Percentiles rank a stretch among this genome's conserved stretches.
Conservation (phyloP, 1,140 invertebrate species). For the Drosophila guanche region DNA sequence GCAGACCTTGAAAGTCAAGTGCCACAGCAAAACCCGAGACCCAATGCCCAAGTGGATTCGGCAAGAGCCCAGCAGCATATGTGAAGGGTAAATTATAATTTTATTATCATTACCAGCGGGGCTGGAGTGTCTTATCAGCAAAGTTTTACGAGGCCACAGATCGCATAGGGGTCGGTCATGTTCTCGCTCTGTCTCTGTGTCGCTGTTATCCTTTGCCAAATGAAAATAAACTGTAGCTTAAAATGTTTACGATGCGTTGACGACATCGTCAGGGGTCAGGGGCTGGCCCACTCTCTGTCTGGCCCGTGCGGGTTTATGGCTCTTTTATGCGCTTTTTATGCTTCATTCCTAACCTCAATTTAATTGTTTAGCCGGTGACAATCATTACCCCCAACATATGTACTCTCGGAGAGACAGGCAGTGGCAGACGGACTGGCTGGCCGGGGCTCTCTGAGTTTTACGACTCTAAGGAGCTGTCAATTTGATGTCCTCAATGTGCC, state of each 20-base stretch:
- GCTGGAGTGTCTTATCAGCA: constrained; percentile 71
- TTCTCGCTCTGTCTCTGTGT: constrained; percentile 27
- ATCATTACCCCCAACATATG: constrained; percentile 77
- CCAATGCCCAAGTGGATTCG: constrained; percentile 11
- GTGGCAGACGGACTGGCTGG: constrained; percentile 26
- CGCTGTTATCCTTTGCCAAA: constrained; percentile 69
- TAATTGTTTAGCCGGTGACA: constrained; percentile 84
- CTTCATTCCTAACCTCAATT: constrained; percentile 83
- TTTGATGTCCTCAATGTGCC: constrained; percentile 72
- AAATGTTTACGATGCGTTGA: constrained; percentile 82
- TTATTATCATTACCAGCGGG: constrained; percentile 79
- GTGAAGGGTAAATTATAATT: constrained; percentile 79
- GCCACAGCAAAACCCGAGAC: neutral
- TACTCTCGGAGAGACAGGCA: constrained; percentile 25
- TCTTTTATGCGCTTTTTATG: constrained; percentile 83
- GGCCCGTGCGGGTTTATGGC: constrained; percentile 63
- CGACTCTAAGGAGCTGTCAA: constrained; percentile 79
- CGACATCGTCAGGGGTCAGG: constrained; percentile 58
- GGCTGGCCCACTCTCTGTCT: constrained; percentile 15
- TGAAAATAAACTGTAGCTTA: constrained; percentile 82
- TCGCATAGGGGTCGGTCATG: constrained; percentile 67
- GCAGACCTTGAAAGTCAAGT: constrained; percentile 3
- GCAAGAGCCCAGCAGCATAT: constrained; percentile 38
- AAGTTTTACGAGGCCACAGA: constrained; percentile 76
- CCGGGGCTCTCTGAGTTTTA: constrained; percentile 47